A percentile compares a stretch with the other conserved stretches of the same genome.
phyloP scores from a whole-genome alignment of 2,888 invertebrate species.

The Galerucella calmariensis region DNA sequence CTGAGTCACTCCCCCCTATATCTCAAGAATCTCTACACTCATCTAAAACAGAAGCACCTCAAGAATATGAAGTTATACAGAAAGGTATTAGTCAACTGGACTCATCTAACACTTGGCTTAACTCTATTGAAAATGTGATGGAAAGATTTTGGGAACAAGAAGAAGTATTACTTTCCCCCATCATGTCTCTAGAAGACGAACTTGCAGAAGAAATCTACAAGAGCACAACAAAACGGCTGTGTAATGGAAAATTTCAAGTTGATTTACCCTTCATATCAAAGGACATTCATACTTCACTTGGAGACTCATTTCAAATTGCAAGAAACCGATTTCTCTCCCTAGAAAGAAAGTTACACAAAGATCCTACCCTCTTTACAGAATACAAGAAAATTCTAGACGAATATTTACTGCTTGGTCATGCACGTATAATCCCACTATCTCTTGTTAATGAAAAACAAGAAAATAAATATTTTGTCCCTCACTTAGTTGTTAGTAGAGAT shows the following conservation, averaged over 20 bases:
- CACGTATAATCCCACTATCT: slow-evolving; percentile 18
- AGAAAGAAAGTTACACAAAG: slow-evolving; percentile 11
- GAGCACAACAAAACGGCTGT: slow-evolving; percentile 12
- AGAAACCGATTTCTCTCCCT: slow-evolving; percentile 7
- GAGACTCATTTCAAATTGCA: slow-evolving; percentile 16
- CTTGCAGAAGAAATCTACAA: slow-evolving; percentile 18
- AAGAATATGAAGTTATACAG: too few species aligned
- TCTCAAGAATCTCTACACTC: too few species aligned
- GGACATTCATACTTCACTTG: neutral
- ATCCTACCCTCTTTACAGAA: neutral
- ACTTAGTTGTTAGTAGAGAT: slow-evolving; percentile 37
- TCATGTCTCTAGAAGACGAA: slow-evolving; percentile 33
- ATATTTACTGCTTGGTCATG: slow-evolving; percentile 6
- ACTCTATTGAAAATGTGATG: neutral
- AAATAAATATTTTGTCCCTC: slow-evolving; percentile 34
- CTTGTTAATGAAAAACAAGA: too few species aligned
- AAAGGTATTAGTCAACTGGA: too few species aligned
- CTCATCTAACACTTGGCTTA: too few species aligned
- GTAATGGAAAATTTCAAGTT: slow-evolving; percentile 29
- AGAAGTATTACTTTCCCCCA: slow-evolving; percentile 25
- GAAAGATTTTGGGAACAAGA: slow-evolving; percentile 40
- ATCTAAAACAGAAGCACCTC: too few species aligned
- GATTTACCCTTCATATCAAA: slow-evolving; percentile 25
- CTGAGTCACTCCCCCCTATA: too few species aligned
- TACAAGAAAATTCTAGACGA: too few species aligned